Conservation (phyloP, 2,797 vertebrate genomes). For the Vipera ursinii region DNA sequence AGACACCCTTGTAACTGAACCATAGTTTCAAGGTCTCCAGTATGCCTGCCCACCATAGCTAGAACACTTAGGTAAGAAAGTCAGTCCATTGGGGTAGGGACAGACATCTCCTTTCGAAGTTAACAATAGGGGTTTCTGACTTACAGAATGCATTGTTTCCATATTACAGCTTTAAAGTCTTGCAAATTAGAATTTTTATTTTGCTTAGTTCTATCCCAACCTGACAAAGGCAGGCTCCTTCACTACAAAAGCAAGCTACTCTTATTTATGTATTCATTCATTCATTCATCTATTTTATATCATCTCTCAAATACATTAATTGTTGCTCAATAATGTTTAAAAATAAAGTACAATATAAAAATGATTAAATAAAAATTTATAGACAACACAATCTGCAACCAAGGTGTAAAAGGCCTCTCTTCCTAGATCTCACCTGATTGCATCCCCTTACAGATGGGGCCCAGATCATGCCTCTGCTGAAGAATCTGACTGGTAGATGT, state of each 20-base stretch:
- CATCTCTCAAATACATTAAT: not conserved
- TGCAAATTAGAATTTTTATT: not conserved
- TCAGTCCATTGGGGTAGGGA: rapidly evolving
- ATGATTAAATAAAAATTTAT: not conserved
- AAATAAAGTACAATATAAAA: not conserved
- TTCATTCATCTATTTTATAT: not conserved
- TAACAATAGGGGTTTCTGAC: not conserved
- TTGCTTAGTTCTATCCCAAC: not conserved
- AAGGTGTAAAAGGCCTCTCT: not conserved
- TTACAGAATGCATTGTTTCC: not conserved
- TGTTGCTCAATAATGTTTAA: not conserved
- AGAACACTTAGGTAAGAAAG: slow-evolving; percentile 9
- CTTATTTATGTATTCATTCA: not conserved
- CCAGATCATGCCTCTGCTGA: not conserved
- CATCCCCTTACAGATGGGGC: not conserved
- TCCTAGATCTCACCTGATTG: not conserved
- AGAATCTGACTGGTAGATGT: not conserved
- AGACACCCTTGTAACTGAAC: slow-evolving; percentile 90
- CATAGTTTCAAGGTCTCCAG: slow-evolving; percentile 80
- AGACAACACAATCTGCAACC: not conserved
- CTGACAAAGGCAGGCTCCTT: not conserved
- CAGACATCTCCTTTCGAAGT: not conserved
- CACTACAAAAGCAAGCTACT: not conserved
- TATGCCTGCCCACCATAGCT: slow-evolving; percentile 83
- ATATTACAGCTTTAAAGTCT: not conserved